Conservation (phyloP, 2,888 invertebrate genomes). For the Rhodophaea formosa region DNA sequence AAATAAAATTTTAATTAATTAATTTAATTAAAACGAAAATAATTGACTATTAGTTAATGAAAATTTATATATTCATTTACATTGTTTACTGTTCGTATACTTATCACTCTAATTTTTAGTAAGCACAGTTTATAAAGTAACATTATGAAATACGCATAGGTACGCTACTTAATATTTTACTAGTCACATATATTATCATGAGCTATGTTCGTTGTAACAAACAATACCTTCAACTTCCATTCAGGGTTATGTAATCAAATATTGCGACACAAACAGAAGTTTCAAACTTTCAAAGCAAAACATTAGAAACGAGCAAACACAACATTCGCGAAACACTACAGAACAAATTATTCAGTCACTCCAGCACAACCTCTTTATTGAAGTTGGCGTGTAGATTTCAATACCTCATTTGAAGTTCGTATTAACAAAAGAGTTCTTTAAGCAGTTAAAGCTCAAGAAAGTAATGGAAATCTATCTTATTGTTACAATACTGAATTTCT, state of each 20-base stretch:
- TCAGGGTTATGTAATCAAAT: not conserved
- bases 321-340: slow-evolving; percentile 15
- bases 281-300: slow-evolving; percentile 7
- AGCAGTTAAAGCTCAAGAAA: slow-evolving; percentile 1
- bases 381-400: slow-evolving; percentile 2
- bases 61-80: too few relatives aligned
- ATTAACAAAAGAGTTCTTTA: slow-evolving; percentile 9
- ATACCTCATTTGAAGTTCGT: slow-evolving; percentile 5
- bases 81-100: too few relatives aligned
- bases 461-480: not conserved
- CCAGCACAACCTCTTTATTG: slow-evolving; percentile 11
- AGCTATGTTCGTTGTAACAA: not conserved
- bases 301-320: slow-evolving; percentile 3
- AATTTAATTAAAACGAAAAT: too few relatives aligned
- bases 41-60: too few relatives aligned
- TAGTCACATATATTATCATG: not conserved
- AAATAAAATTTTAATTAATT: too few relatives aligned
- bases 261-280: not conserved
- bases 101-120: too few relatives aligned
- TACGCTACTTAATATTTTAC: not conserved
- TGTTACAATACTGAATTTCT: not conserved
- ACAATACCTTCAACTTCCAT: not conserved
- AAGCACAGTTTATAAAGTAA: too few relatives aligned
- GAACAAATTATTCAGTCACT: slow-evolving; percentile 17
- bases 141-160: too few relatives aligned